Base-by-base conservation (phyloP, 2,797 vertebrate species). In the Nasua narica region DNA sequence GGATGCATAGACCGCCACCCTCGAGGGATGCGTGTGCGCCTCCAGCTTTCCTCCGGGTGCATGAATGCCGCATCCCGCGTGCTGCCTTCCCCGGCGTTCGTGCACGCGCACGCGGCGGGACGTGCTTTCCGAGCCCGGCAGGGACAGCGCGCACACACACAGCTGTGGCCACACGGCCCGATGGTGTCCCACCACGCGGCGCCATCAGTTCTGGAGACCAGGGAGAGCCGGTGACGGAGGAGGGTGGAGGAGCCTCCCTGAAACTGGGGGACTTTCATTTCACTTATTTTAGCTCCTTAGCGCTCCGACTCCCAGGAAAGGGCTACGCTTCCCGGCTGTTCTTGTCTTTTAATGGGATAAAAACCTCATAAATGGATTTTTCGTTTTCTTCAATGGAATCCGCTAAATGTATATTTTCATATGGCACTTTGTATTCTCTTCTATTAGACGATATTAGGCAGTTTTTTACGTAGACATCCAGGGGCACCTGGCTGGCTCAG, bases 131-230 rank as follows among this genome's bases (percentile, higher is more conserved):
- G 21, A n/a, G 16, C 54, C 43, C 14, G 0, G 40, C 5, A n/a
- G n/a, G 69, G 70, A 32, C 40, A 21, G 7, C 4, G 4, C 1
- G 2, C 0, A 0, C 1, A 35, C 12, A 1, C 4, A 1, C 46
- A 7, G 21, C 13, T 3, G 3, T 4, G 35, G 56, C 1, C 2
- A 1, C n/a, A 5, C 3, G 7, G 25, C 21, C 2, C 29, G 27
- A 7, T 1, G 0, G 7, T 15, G 21, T 54, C 35, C 52, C 21
- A 5, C 15, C 21, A 19, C 0, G 10, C 9, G 18, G n/a, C n/a
- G n/a, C n/a, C n/a, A n/a, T 29, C 37, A 10, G 4, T 35, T 32
- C 60, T 18, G 29, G 7, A 5, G 2, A 32, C 35, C 2, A 7
- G 16, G 58, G 27, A 10, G 5, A 32, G 8, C 67, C 40, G 21